These are phyloP conservation scores for Pseudorasbora parva DNA, from an alignment of 2,113 vertebrate species.

Conservation along the genomic window DNA sequence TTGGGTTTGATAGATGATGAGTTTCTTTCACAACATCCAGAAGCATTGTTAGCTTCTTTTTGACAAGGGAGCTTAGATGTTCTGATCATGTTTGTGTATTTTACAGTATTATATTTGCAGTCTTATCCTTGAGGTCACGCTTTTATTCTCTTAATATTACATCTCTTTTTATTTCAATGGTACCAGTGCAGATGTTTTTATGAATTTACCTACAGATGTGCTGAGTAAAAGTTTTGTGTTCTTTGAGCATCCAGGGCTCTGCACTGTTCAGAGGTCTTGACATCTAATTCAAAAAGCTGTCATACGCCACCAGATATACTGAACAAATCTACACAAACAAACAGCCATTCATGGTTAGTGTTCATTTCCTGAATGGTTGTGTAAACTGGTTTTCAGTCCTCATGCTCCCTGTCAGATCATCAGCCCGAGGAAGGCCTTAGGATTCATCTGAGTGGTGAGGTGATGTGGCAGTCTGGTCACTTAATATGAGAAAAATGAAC, in stretches of 20 bases:
- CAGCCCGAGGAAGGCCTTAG: constrained; percentile 34
- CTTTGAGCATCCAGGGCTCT: background rate
- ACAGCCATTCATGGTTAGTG: background rate
- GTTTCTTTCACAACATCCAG: background rate
- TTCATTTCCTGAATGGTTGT: background rate
- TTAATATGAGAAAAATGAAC: constrained; percentile 28
- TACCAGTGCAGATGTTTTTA: background rate
- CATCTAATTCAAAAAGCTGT: constrained; percentile 8
- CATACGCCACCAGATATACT: background rate
- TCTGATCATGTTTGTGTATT: background rate
- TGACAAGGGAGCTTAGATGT: background rate
- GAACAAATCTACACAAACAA: constrained; percentile 1
- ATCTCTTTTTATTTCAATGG: background rate
- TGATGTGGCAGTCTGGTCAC: constrained; percentile 30
- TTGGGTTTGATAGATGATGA: background rate
- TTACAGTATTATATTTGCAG: background rate
- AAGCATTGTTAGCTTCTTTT: background rate
- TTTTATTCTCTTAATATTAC: background rate
- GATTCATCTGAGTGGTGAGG: background rate
- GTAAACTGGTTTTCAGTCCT: constrained; percentile 53
- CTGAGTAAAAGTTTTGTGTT: background rate
- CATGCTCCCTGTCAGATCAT: constrained; percentile 59
- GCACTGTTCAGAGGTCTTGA: background rate
- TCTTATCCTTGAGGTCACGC: background rate
- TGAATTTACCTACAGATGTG: background rate